These are phyloP conservation scores for Drosophila neotestacea DNA, from an alignment of 2,888 invertebrate species.

Conservation along the genomic window DNA sequence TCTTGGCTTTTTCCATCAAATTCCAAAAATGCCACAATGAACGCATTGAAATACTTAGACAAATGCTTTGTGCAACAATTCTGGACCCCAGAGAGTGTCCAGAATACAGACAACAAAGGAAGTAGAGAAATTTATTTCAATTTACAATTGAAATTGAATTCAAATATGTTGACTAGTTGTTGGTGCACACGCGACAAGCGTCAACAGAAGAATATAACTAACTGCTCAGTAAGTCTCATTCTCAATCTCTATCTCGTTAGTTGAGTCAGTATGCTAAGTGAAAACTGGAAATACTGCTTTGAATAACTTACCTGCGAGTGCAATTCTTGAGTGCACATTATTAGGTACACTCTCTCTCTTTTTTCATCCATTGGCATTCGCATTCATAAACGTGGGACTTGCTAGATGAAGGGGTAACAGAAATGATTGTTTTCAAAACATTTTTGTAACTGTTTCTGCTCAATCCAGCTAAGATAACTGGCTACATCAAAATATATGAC, in stretches of 20 bases:
- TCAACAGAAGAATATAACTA: slow-evolving; percentile 38
- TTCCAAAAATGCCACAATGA: slow-evolving; percentile 11
- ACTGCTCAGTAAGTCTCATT: neutral
- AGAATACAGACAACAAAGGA: slow-evolving; percentile 1
- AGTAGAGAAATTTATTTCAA: slow-evolving; percentile 11
- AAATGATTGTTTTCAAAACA: no score
- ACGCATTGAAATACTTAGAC: slow-evolving; percentile 53
- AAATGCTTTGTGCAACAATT: slow-evolving; percentile 55
- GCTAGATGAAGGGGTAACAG: no score
- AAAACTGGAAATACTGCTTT: slow-evolving; percentile 70
- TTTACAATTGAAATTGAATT: neutral
- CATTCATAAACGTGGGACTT: no score
- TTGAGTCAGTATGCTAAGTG: slow-evolving; percentile 24
- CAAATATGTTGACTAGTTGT: slow-evolving; percentile 14
- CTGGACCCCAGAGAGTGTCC: slow-evolving; percentile 39
- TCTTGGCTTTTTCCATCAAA: no score
- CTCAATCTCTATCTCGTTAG: neutral
- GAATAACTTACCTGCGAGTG: slow-evolving; percentile 19
- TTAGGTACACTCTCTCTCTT: neutral
- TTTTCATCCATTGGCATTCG: neutral
- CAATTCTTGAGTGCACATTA: slow-evolving; percentile 19
- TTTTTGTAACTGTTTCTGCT: no score
- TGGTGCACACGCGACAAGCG: slow-evolving; percentile 41
- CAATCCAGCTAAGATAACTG: no score
- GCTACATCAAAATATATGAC: no score